Evolutionary conservation across 2,113 vertebrate species (phyloP).

Genomic region (Psittacula cyanocephala): DNA sequence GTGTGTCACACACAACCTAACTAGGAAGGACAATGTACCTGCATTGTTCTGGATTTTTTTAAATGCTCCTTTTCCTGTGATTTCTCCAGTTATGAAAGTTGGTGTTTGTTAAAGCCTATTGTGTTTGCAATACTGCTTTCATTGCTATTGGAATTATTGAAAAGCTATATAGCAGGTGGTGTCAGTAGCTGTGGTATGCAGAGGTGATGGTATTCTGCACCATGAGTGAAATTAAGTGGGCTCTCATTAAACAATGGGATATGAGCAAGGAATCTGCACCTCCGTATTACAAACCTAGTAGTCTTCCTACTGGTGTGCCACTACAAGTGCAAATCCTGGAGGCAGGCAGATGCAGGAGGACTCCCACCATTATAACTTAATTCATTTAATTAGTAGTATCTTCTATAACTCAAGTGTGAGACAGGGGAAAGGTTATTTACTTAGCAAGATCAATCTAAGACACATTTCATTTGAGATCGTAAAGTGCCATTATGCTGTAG

Average conservation of each 20-base stretch:
- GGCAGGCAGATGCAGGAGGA: not conserved
- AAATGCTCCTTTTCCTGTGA: not conserved
- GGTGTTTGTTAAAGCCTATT: not conserved
- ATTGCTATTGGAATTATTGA: not conserved
- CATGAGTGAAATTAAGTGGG: not conserved
- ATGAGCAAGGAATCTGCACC: not conserved
- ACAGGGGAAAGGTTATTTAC: not conserved
- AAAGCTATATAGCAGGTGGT: not conserved
- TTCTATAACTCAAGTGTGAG: not conserved
- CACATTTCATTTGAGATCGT: not conserved
- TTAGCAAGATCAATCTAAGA: not conserved
- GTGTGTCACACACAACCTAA: not conserved
- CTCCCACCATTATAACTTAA: fast-evolving
- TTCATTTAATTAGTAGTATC: not conserved
- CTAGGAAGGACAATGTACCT: not conserved
- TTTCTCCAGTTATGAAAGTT: not conserved
- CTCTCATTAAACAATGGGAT: not conserved
- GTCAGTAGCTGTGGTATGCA: not conserved
- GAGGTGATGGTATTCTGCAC: not conserved
- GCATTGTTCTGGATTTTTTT: not conserved
- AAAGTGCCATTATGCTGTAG: not conserved
- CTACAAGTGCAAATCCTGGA: not conserved
- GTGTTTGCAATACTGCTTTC: not conserved
- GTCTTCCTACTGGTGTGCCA: not conserved
- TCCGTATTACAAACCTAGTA: not conserved